A percentile compares a stretch with the other conserved stretches of the same genome.
These are phyloP conservation scores for Ptychoptera albimana DNA, from an alignment of 2,888 invertebrate species.

Conservation along the genomic window DNA sequence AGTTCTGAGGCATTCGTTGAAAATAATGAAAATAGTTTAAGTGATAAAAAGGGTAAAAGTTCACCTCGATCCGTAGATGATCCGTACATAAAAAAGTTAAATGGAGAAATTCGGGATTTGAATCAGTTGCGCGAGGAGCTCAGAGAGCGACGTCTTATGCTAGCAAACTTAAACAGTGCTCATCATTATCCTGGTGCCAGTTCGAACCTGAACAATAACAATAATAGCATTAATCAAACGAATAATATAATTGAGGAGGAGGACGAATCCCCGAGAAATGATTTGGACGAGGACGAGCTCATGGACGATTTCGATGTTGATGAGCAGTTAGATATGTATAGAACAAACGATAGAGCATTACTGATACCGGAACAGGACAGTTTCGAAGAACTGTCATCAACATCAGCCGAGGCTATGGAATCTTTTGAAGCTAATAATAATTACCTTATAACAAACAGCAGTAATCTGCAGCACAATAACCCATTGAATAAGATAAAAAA, in stretches of 20 bases:
- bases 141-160: conserved; percentile 27
- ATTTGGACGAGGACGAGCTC: conserved; percentile 37
- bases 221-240: conserved; percentile 3
- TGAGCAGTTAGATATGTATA: conserved; percentile 6
- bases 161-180: conserved; percentile 21
- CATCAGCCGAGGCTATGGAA: conserved; percentile 26
- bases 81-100: conserved; percentile 12
- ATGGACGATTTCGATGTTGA: conserved; percentile 19
- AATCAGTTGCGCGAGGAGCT: conserved; percentile 25
- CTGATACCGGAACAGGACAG: conserved; percentile 4
- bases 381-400: background rate
- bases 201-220: background rate
- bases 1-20: conserved; percentile 20
- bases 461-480: background rate
- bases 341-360: conserved; percentile 9
- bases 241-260: conserved; percentile 19
- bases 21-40: conserved; percentile 20
- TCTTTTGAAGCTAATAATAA: conserved; percentile 33
- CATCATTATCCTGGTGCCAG: background rate
- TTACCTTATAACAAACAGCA: no score
- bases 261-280: conserved; percentile 18
- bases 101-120: conserved; percentile 20
- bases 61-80: conserved; percentile 4
- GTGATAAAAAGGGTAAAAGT: background rate
- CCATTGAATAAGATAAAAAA: background rate